Percentiles rank a stretch among this genome's conserved stretches.
These are phyloP conservation scores for Calliphora vicina DNA, from an alignment of 1,140 invertebrate species.

Conservation along the genomic window DNA sequence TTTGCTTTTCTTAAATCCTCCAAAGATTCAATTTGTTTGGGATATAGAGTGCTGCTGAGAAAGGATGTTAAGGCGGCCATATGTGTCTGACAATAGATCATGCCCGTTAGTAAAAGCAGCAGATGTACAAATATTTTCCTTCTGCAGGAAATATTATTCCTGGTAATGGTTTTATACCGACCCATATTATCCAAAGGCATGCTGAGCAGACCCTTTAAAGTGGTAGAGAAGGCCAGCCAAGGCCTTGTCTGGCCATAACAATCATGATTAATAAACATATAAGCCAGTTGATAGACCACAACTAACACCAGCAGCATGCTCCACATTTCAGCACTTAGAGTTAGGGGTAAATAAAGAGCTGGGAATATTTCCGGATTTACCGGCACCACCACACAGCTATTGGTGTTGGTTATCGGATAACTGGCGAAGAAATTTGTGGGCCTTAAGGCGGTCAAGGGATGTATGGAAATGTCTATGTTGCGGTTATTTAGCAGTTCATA, in stretches of 20 bases:
- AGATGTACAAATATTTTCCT: neutral
- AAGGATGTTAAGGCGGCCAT: neutral
- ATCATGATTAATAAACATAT: neutral
- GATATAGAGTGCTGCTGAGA: neutral
- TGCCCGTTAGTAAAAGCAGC: neutral
- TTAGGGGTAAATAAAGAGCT: neutral
- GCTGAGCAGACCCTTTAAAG: neutral
- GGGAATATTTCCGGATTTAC: neutral
- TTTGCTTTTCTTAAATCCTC: neutral
- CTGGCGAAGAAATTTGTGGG: neutral
- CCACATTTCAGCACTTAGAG: neutral
- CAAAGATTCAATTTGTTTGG: neutral
- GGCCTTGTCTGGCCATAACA: neutral
- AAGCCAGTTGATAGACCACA: neutral
- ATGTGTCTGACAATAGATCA: neutral
- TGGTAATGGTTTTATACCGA: neutral
- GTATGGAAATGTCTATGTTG: neutral
- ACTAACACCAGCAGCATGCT: neutral
- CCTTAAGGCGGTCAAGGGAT: neutral
- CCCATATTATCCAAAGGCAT: neutral
- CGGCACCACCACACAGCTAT: neutral
- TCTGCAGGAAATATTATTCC: neutral
- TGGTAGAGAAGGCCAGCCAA: neutral
- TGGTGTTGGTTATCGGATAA: constrained; percentile 16
- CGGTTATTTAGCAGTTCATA: neutral